These are phyloP conservation scores for Heliconius ismenius DNA, from an alignment of 2,888 invertebrate genomes.

Conservation along the genomic window DNA sequence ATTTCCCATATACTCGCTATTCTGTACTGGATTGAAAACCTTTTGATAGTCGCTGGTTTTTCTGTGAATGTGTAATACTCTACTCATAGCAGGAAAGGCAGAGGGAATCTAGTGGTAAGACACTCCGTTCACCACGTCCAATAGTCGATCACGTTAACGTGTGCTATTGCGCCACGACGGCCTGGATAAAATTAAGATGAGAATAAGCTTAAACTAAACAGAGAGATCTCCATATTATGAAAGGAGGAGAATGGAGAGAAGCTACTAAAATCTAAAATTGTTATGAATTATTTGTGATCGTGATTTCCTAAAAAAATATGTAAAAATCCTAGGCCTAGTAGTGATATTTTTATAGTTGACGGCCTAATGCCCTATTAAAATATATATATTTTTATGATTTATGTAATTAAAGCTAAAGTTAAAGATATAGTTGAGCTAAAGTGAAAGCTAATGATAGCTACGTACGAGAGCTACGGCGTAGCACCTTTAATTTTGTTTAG, in stretches of 20 bases:
- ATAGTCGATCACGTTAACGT: background rate
- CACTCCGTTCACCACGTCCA: background rate
- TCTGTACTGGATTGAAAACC: background rate
- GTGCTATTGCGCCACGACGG: background rate
- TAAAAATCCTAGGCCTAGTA: no score
- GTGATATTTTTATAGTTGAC: no score
- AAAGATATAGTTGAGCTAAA: no score
- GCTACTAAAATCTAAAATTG: no score
- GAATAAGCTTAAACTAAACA: background rate
- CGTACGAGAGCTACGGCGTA: constrained; percentile 23
- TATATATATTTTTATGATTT: no score
- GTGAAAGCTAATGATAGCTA: background rate
- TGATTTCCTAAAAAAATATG: no score
- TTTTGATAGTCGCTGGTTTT: background rate
- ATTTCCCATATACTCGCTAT: constrained; percentile 7
- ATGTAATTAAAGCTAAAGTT: no score
- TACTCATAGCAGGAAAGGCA: background rate
- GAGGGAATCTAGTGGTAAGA: background rate
- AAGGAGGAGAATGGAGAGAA: no score
- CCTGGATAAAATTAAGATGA: background rate
- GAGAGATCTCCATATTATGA: no score
- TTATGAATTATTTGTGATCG: no score
- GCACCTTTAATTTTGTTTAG: background rate
- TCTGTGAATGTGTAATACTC: background rate
- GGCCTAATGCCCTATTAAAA: no score